Evolutionary conservation across 2,797 vertebrate species (phyloP).

Genomic region (Anabacerthia variegaticeps): DNA sequence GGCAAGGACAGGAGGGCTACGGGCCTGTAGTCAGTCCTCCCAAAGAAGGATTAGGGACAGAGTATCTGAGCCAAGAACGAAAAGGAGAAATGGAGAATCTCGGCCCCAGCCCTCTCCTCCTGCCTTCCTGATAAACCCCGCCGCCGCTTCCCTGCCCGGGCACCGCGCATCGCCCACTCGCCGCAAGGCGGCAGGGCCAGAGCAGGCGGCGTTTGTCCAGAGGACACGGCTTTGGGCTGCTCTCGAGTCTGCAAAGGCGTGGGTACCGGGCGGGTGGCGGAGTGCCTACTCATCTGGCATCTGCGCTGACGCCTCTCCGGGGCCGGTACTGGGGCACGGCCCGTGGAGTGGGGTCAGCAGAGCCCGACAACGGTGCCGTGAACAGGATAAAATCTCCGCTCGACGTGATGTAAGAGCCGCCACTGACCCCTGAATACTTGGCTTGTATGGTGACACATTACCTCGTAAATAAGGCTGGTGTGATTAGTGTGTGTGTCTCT

Average conservation of each 20-base stretch:
- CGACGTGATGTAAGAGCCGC: not conserved
- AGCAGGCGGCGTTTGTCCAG: not conserved
- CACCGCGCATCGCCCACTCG: not conserved
- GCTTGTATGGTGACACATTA: slow-evolving; percentile 17
- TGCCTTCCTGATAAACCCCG: not conserved
- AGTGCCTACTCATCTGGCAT: not conserved
- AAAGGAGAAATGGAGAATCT: not conserved
- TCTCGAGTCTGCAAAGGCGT: not conserved
- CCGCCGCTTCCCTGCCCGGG: not conserved
- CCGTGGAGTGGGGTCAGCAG: not conserved
- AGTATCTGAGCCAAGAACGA: not conserved
- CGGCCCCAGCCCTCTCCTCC: not conserved
- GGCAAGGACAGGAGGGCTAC: too few species aligned
- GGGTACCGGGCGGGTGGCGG: accelerated
- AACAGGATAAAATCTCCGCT: not conserved
- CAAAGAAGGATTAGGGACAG: not conserved
- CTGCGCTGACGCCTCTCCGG: not conserved
- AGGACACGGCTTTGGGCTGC: not conserved
- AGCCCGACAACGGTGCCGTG: not conserved
- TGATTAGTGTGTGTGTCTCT: not conserved
- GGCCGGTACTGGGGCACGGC: not conserved
- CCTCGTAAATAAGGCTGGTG: not conserved
- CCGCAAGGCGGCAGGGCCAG: not conserved
- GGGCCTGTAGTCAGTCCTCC: not conserved
- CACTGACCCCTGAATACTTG: slow-evolving; percentile 27